A percentile compares a stretch with the other conserved stretches of the same genome.
phyloP scores from a whole-genome alignment of 2,113 vertebrate genomes.

The Elanus axillaris region DNA sequence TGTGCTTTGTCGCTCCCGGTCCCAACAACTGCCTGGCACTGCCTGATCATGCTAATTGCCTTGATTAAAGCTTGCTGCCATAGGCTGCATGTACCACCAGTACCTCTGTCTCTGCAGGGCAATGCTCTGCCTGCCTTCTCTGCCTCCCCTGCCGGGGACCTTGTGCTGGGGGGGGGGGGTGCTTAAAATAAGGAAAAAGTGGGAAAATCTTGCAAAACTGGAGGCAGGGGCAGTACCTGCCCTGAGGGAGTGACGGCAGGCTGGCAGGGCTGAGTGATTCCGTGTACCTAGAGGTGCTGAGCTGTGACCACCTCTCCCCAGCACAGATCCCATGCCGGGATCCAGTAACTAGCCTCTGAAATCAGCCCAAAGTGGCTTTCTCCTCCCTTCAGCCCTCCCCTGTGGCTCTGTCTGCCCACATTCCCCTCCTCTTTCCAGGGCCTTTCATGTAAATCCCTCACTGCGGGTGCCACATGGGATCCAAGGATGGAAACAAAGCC shows the following conservation, averaged over 20 bases:
- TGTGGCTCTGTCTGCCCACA: no score
- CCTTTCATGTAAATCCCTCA: neutral
- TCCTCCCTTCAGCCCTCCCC: no score
- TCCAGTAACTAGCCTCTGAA: no score
- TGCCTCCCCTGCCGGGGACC: neutral
- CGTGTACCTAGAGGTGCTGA: rapidly evolving
- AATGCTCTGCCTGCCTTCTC: neutral
- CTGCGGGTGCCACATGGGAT: neutral
- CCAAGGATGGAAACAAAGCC: neutral
- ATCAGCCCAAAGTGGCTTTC: no score
- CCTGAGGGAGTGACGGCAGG: neutral
- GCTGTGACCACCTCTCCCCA: neutral
- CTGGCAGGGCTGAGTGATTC: rapidly evolving
- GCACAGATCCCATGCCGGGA: no score
- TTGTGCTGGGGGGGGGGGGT: neutral
- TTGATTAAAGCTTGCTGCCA: neutral
- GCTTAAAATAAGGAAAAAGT: neutral
- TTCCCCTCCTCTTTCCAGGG: no score
- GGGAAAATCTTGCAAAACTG: neutral
- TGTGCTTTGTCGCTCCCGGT: neutral
- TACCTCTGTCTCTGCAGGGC: neutral
- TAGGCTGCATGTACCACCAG: neutral
- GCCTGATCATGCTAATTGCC: no score
- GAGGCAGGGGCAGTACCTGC: neutral
- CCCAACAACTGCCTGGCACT: neutral